Evolutionary conservation across 2,113 vertebrate genomes (phyloP).

Genomic region (Alaudala cheleensis): DNA sequence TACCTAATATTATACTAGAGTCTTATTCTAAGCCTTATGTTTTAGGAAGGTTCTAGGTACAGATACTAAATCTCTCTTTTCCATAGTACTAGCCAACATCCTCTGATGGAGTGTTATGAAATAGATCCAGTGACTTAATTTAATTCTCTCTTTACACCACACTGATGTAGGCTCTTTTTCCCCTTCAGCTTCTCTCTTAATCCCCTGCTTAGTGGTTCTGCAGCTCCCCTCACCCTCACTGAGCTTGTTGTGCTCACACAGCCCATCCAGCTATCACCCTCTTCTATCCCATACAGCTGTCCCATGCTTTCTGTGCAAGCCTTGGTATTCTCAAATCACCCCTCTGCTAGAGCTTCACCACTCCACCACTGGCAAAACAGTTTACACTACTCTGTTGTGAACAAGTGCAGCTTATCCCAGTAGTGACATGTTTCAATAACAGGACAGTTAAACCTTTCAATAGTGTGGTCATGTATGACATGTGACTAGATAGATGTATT

Average conservation of each 20-base stretch:
- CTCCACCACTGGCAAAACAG: background rate
- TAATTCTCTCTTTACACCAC: constrained; percentile 20
- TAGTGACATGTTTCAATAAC: background rate
- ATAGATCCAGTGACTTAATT: background rate
- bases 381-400: constrained; percentile 8
- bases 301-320: background rate
- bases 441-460: constrained; percentile 39
- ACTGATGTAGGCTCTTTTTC: background rate
- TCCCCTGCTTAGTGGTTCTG: background rate
- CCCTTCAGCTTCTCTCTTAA: background rate
- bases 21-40: background rate
- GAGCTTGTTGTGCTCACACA: background rate
- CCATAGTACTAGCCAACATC: background rate
- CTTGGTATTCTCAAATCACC: background rate
- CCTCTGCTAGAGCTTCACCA: background rate
- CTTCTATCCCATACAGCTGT: background rate
- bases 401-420: background rate
- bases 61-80: background rate
- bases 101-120: background rate
- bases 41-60: background rate
- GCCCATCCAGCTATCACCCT: background rate
- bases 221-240: background rate
- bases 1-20: background rate
- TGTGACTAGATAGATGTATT: constrained; percentile 16
- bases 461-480: background rate